These are phyloP conservation scores for Periophthalmodon schlosseri DNA, from an alignment of 2,113 vertebrate genomes.

Conservation along the genomic window DNA sequence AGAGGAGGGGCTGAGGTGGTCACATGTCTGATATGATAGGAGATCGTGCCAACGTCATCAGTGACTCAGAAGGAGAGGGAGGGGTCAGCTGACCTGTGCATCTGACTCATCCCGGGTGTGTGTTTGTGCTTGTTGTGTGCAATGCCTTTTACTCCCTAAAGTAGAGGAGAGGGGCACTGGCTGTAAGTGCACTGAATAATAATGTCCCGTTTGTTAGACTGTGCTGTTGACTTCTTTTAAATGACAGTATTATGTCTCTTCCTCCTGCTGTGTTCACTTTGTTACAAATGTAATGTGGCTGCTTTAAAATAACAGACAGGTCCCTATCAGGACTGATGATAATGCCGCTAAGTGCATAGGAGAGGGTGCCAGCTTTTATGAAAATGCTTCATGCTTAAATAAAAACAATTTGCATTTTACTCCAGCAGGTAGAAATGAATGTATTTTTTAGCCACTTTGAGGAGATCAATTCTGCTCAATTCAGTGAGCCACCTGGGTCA, in stretches of 20 bases:
- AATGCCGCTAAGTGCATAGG: background rate
- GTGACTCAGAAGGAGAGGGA: slow-evolving; percentile 54
- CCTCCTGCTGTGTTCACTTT: slow-evolving; percentile 12
- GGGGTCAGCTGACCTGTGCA: slow-evolving; percentile 42
- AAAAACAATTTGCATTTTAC: slow-evolving; percentile 63
- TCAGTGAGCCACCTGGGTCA: slow-evolving; percentile 39
- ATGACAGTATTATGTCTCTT: slow-evolving; percentile 1
- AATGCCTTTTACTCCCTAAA: slow-evolving; percentile 19
- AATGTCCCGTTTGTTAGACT: slow-evolving; percentile 29
- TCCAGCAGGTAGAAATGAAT: slow-evolving; percentile 63
- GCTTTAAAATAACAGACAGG: slow-evolving; percentile 12
- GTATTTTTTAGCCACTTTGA: slow-evolving; percentile 58
- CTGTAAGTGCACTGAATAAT: slow-evolving; percentile 14
- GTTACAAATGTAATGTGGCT: slow-evolving; percentile 7
- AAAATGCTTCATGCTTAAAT: slow-evolving; percentile 24
- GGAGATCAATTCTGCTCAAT: slow-evolving; percentile 37
- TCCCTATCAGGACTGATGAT: background rate
- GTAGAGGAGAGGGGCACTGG: slow-evolving; percentile 7
- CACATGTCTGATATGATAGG: slow-evolving; percentile 40
- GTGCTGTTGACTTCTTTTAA: slow-evolving; percentile 19
- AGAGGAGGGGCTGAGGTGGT: slow-evolving; percentile 30
- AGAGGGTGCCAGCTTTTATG: slow-evolving; percentile 10
- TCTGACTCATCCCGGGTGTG: slow-evolving; percentile 61
- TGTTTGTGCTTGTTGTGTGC: slow-evolving; percentile 33
- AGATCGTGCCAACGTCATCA: slow-evolving; percentile 36